Base-by-base conservation (phyloP, 1,140 invertebrate species). In the Riptortus pedestris region DNA sequence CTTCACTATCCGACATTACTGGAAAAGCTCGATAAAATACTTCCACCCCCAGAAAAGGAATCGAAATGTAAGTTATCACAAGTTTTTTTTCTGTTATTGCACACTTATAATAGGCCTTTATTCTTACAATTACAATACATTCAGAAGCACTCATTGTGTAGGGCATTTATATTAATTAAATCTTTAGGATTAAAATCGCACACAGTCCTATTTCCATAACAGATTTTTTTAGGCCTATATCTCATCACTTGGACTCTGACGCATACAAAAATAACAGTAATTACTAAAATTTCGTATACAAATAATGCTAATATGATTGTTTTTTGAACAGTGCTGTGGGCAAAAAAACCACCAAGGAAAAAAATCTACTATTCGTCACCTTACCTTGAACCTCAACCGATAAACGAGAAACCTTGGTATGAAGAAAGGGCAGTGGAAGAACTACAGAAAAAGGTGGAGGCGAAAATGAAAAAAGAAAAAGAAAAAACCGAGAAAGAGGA, bases 361-460 rank as follows among this genome's bases (percentile, higher is more conserved):
- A 47, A 48, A 24, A 47, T 1, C 0, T 47, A 33, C 16, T 29
- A 43, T 28, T 2, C 16, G n/a, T 60, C 55, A 9, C 65, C 65
- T 16, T 66, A 66, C 29, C 45, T 66, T 16, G 62, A 66, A 22
- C 62, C 62, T 14, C 59, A 38, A 2, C 65, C 65, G 14, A 60
- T 66, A 5, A 31, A 24, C 24, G 62, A 66, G 11, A 66, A 64
- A 48, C 48, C 38, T 16, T 66, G 65, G 65, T 66, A 52, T 33
- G 65, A 66, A 26, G 51, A 66, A 57, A 47, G 48, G 33, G 43
- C 55, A 16, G 52, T 60, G 18, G 62, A 60, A 14, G 62, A 66
- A 27, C 28, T 66, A 2, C 22, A 63, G 26, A 26, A 14, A 12
- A 61, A 63, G 28, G 55, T 52, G 1, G 29, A 16, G 1, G 16